Evolutionary conservation across 2,113 vertebrate genomes (phyloP).

Genomic region (Dascyllus trimaculatus): DNA sequence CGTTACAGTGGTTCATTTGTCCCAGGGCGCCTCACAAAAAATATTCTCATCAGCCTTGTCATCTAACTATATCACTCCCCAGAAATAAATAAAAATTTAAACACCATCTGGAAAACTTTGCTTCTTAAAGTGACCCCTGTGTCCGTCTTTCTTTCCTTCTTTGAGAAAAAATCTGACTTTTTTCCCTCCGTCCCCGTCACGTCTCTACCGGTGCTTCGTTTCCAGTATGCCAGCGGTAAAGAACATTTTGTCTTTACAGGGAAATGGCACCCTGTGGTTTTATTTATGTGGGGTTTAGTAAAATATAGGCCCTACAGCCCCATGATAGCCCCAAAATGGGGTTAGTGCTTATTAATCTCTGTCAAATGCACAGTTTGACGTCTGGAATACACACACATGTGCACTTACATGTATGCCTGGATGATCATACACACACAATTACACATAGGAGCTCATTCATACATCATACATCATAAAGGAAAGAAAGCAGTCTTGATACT

Average conservation of each 20-base stretch:
- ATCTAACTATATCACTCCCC: conserved; percentile 64
- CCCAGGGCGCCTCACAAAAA: conserved; percentile 63
- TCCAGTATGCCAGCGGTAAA: conserved; percentile 18
- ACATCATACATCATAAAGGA: background rate
- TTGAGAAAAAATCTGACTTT: background rate
- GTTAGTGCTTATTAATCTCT: conserved; percentile 67
- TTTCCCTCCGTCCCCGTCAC: background rate
- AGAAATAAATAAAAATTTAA: conserved; percentile 66
- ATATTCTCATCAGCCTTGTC: conserved; percentile 61
- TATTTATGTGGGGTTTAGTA: conserved; percentile 72
- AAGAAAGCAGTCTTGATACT: background rate
- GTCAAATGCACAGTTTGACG: conserved; percentile 61
- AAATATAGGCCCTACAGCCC: conserved; percentile 61
- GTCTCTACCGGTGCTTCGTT: background rate
- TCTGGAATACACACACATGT: conserved; percentile 6
- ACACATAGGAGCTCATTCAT: background rate
- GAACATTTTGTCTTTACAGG: conserved; percentile 46
- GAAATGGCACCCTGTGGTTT: conserved; percentile 54
- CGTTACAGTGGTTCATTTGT: conserved; percentile 70
- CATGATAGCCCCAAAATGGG: conserved; percentile 49
- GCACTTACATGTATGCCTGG: background rate
- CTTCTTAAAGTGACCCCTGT: conserved; percentile 66
- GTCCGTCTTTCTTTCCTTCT: background rate
- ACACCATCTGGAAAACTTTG: conserved; percentile 74
- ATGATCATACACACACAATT: background rate